Conservation (phyloP, 2,113 vertebrate genomes). For the Eidolon helvum region DNA sequence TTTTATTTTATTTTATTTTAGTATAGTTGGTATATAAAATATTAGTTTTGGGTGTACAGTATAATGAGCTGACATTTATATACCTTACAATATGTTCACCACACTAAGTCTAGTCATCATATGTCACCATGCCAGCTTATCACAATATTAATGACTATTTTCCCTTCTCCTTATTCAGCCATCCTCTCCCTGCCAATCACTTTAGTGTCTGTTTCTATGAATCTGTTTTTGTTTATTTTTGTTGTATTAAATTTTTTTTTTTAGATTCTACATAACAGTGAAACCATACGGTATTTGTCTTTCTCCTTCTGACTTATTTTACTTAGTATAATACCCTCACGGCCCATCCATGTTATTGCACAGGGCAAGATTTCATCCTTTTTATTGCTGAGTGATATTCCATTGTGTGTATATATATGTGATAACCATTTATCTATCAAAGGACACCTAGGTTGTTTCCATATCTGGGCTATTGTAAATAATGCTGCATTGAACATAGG, state of each 20-base stretch:
- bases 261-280: background rate
- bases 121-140: background rate
- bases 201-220: background rate
- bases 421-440: background rate
- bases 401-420: too few relatives aligned
- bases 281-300: background rate
- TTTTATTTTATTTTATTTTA: background rate
- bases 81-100: background rate
- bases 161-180: background rate
- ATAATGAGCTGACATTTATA: background rate
- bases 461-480: too few relatives aligned
- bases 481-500: too few relatives aligned
- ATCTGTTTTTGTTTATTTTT: background rate
- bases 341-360: background rate
- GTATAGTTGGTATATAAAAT: background rate
- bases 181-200: background rate
- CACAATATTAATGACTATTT: background rate
- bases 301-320: background rate
- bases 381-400: background rate
- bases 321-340: background rate
- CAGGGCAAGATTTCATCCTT: background rate
- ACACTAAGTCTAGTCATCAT: background rate
- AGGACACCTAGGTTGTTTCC: background rate
- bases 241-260: background rate
- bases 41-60: background rate